Evolutionary conservation across 2,113 vertebrate genomes (phyloP).

Genomic region (Pristiophorus japonicus): DNA sequence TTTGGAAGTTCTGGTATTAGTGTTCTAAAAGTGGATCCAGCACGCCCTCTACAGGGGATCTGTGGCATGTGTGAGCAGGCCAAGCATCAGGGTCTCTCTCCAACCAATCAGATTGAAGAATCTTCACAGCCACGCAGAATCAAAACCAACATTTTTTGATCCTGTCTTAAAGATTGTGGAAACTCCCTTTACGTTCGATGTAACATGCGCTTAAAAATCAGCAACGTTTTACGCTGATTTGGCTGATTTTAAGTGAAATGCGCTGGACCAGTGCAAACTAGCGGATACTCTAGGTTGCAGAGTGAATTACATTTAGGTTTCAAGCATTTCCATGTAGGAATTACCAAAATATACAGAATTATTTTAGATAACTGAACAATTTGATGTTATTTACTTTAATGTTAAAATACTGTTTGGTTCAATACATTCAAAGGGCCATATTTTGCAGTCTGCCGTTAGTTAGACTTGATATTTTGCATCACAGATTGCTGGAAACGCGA

Average conservation of each 20-base stretch:
- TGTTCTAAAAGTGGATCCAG: too few species aligned
- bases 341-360: neutral
- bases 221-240: neutral
- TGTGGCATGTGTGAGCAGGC: too few species aligned
- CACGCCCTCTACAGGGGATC: too few species aligned
- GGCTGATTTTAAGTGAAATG: neutral
- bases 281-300: neutral
- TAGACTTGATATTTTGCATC: neutral
- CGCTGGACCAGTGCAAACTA: neutral
- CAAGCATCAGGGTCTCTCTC: too few species aligned
- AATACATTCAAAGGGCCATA: neutral
- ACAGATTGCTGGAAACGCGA: neutral
- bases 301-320: neutral
- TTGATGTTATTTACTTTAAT: neutral
- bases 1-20: too few species aligned
- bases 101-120: too few species aligned
- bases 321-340: neutral
- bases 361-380: neutral
- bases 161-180: neutral
- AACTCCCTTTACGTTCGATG: neutral
- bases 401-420: neutral
- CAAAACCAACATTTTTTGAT: neutral
- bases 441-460: neutral
- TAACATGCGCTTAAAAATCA: neutral
- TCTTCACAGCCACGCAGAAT: too few species aligned